Base-by-base conservation (phyloP, 2,113 vertebrate species). In the Dicaeum eximium region DNA sequence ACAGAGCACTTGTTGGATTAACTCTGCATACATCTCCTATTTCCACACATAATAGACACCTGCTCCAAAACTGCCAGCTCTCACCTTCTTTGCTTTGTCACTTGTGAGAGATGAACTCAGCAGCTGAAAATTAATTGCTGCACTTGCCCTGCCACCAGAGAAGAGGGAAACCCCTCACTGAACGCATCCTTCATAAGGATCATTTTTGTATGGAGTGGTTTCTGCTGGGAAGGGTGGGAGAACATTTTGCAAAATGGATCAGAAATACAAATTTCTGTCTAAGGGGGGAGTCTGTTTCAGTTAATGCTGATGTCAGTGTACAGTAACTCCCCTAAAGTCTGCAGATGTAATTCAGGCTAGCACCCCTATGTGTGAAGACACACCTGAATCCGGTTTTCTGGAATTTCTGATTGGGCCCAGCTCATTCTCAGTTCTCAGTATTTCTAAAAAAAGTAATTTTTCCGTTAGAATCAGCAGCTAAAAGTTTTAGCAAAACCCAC, bases 1-100 rank as follows among this genome's bases (percentile, higher is more conserved):
- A 66, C 64, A 83, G 56, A 94, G 71, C 64, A n/a, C 75, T 83
- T 37, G 47, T 48, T 31, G 57, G 48, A 71, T 92, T 86, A 73
- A 35, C 88, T 94, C 80, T 90, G 90, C 90, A 86, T 88, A 89
- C 73, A 84, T 88, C 86, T 80, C 0, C 0, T 54, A 83, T 67
- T 95, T 95, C 88, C 69, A 86, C 88, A 90, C 60, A 21, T 88
- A 95, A 90, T 27, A 96, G 88, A 93, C 82, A 94, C 93, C 86
- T 94, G 72, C 75, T 93, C 75, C 77, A 67, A 61, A 92, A 93
- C 5, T 78, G 42, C 88, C 56, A 83, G 48, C 54, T 92, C 90
- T 96, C 88, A 84, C 82, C 72, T 95, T 56, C 87, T 83, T 88
- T 67, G 67, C 79, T 93, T 72, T 73, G 71, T 51, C 64, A 42